Conservation (phyloP, 2,888 invertebrate species). For the Netelia inedita region DNA sequence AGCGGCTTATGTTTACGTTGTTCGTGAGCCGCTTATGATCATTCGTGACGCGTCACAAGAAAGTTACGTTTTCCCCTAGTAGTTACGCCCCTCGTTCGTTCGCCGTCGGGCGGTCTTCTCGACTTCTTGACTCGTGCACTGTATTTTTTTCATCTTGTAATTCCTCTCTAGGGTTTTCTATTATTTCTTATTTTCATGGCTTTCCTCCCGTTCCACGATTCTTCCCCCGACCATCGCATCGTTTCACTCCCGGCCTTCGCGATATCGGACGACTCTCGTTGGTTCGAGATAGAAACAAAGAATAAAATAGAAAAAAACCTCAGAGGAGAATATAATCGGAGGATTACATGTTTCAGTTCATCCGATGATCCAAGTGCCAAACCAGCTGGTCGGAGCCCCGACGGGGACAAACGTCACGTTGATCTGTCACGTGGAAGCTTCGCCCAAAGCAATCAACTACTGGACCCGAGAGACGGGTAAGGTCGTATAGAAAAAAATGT, state of each 20-base stretch:
- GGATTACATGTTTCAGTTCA: slow-evolving; percentile 89
- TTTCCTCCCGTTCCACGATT: slow-evolving; percentile 8
- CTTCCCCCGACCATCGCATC: slow-evolving; percentile 4
- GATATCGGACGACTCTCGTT: slow-evolving; percentile 47
- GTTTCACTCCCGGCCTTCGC: background rate
- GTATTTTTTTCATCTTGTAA: slow-evolving; percentile 5
- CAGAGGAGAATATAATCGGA: slow-evolving; percentile 42
- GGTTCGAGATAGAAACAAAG: slow-evolving; percentile 26
- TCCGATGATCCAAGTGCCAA: slow-evolving; percentile 96
- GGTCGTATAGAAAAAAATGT: slow-evolving; percentile 51
- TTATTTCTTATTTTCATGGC: slow-evolving; percentile 1
- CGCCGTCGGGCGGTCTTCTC: slow-evolving; percentile 13
- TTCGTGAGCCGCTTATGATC: slow-evolving; percentile 61
- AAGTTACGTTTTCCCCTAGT: slow-evolving; percentile 35
- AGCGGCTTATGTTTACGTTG: slow-evolving; percentile 51
- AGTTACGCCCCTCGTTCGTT: background rate
- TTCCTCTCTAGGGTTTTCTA: background rate
- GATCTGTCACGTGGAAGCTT: slow-evolving; percentile 95
- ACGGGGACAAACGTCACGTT: slow-evolving; percentile 94
- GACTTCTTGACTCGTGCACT: slow-evolving; percentile 6
- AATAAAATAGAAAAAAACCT: slow-evolving; percentile 4
- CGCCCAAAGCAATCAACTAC: slow-evolving; percentile 97
- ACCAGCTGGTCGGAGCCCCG: slow-evolving; percentile 96
- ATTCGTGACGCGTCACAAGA: slow-evolving; percentile 48
- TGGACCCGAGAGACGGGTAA: slow-evolving; percentile 96